Base-by-base conservation (phyloP, 2,888 invertebrate species). In the Neoascia interrupta region DNA sequence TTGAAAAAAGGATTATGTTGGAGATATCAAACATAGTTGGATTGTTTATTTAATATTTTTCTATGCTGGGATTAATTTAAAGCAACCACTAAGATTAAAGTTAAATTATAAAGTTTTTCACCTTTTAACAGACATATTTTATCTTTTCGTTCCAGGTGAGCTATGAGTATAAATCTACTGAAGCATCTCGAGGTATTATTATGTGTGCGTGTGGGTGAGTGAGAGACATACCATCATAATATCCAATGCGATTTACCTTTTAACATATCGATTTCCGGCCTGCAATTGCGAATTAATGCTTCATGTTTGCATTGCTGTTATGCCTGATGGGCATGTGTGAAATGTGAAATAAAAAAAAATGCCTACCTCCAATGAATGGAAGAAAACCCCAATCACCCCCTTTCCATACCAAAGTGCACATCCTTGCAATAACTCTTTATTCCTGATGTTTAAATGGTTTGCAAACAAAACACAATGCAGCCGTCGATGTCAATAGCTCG, bases 401-500 rank as follows among this genome's bases (percentile, higher is more conserved):
- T 31, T 6, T 18, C 54, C 47, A 63, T 51, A 63, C 47, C 53
- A 6, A 31, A 8, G 4, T 31, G n/a, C 31, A n/a, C 8, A 31
- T 31, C 31, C 3, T 64, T n/a, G 39, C 58, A 39, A 68, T 70
- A 60, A 70, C 61, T 70, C 51, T 70, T 51, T 69, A 53, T 53
- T 70, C 61, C 36, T 45, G 60, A 43, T 53, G 53, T 61, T 53
- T 70, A 37, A 70, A 61, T 53, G 53, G 61, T 37, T 58, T 34
- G 21, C 49, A 58, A 49, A 26, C 34, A 58, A 43, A 36, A 26
- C 60, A 36, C 69, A 8, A 53, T 60, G 43, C 60, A 69, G 51
- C 36, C 36, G 60, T 36, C 43, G 58, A 66, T 79, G 79, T 72
- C 72, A 72, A 72, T 79, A 66, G 66, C 60, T 61, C 61, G 64